These are phyloP conservation scores for Nudaria mundana DNA, from an alignment of 2,888 invertebrate genomes.

Conservation along the genomic window DNA sequence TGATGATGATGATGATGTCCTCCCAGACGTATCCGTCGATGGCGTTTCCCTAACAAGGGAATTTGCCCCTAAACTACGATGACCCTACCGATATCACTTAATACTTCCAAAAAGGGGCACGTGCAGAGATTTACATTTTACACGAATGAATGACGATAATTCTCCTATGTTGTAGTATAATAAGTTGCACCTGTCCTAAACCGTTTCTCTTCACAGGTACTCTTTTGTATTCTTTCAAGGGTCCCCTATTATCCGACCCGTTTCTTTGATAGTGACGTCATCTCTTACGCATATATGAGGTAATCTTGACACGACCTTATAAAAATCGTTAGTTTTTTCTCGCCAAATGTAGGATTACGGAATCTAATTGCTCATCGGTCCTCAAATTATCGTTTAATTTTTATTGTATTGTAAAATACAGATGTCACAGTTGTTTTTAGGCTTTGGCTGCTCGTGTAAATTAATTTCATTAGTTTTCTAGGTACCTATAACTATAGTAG, in stretches of 20 bases:
- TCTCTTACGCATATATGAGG: conserved; percentile 48
- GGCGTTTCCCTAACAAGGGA: too few species aligned
- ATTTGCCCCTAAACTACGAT: too few species aligned
- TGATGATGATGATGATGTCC: too few species aligned
- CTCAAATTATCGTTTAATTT: conserved; percentile 34
- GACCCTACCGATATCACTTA: too few species aligned
- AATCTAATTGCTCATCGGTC: conserved; percentile 48
- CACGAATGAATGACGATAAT: conserved; percentile 6
- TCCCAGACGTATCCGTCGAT: too few species aligned
- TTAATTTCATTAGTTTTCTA: conserved; percentile 36
- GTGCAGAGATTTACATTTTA: conserved; percentile 2
- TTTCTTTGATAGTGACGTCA: conserved; percentile 55
- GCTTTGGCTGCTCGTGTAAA: too few species aligned
- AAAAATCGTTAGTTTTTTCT: conserved; percentile 46
- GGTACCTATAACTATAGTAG: too few species aligned
- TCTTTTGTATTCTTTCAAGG: conserved; percentile 45
- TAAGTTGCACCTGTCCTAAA: conserved; percentile 26
- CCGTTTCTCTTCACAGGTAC: conserved; percentile 43
- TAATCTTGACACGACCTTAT: conserved; percentile 50
- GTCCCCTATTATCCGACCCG: conserved; percentile 43
- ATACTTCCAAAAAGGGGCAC: not conserved
- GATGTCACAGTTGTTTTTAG: conserved; percentile 36
- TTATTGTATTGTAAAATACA: conserved; percentile 20
- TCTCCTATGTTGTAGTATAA: conserved; percentile 7
- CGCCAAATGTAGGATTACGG: conserved; percentile 37